A percentile compares a stretch with the other conserved stretches of the same genome.
These are phyloP conservation scores for Agonum fuliginosum DNA, from an alignment of 2,888 invertebrate species.

Conservation along the genomic window DNA sequence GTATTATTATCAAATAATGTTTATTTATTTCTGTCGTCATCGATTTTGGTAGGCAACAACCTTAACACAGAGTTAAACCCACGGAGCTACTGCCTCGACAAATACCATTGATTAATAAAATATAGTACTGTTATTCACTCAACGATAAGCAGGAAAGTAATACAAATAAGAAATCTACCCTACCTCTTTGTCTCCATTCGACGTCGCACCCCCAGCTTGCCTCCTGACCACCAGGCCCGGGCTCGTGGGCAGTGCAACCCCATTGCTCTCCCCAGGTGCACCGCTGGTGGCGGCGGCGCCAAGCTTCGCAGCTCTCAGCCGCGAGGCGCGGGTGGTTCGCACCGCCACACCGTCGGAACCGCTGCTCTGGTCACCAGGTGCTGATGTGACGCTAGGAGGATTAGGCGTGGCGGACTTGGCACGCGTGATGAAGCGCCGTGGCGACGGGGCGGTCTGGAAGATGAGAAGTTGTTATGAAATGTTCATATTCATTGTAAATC, in stretches of 20 bases:
- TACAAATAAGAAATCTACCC: too few species aligned
- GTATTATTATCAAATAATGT: too few species aligned
- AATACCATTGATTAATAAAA: too few species aligned
- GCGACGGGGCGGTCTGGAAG: constrained; percentile 25
- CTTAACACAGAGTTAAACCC: too few species aligned
- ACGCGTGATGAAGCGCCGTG: constrained; percentile 63
- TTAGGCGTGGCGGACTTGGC: constrained; percentile 68
- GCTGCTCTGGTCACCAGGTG: constrained; percentile 62
- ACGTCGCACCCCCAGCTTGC: background rate
- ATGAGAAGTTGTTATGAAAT: constrained; percentile 1
- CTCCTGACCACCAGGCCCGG: background rate
- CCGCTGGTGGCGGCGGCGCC: constrained; percentile 64
- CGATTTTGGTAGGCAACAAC: too few species aligned
- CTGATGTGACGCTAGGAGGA: constrained; percentile 69
- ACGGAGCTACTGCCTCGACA: too few species aligned
- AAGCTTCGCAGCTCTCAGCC: constrained; percentile 81
- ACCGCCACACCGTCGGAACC: constrained; percentile 73
- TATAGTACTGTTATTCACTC: too few species aligned
- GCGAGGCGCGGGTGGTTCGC: constrained; percentile 83
- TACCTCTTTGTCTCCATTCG: constrained; percentile 9
- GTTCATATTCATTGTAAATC: background rate
- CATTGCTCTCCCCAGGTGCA: constrained; percentile 3
- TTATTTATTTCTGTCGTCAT: too few species aligned
- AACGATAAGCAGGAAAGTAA: too few species aligned
- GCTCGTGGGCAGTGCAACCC: background rate